Evolutionary conservation across 2,113 vertebrate genomes (phyloP).

Genomic region (Oostethus manadensis): DNA sequence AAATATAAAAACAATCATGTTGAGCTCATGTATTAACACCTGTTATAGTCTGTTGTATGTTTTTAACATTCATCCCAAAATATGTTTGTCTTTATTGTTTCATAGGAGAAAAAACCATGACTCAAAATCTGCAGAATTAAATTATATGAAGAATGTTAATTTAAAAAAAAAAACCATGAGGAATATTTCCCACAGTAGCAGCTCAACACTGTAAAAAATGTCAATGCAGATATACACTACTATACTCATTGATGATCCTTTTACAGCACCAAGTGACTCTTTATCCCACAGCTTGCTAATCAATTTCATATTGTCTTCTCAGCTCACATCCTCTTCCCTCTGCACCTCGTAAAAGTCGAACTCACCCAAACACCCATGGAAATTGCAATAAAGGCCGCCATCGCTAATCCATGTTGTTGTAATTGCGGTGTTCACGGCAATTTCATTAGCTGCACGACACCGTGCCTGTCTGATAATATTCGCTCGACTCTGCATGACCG

Average conservation of each 20-base stretch:
- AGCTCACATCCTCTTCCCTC: slow-evolving; percentile 11
- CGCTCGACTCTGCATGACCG: slow-evolving; percentile 29
- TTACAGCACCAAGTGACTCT: slow-evolving; percentile 59
- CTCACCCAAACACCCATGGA: slow-evolving; percentile 61
- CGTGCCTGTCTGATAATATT: slow-evolving; percentile 33
- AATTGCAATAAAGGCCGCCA: slow-evolving; percentile 57
- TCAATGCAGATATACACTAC: slow-evolving; percentile 35
- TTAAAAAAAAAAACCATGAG: too few relatives aligned
- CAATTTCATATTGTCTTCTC: slow-evolving; percentile 63
- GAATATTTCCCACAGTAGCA: slow-evolving; percentile 9
- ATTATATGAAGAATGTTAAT: too few relatives aligned
- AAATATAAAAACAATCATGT: too few relatives aligned
- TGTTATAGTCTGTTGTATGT: too few relatives aligned
- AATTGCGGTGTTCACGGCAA: slow-evolving; percentile 48
- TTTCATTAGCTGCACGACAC: slow-evolving; percentile 56
- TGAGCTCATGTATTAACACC: too few relatives aligned
- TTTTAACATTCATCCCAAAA: too few relatives aligned
- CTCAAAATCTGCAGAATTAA: too few relatives aligned
- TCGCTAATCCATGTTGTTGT: slow-evolving; percentile 45
- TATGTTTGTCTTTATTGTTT: too few relatives aligned
- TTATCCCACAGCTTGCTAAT: slow-evolving; percentile 65
- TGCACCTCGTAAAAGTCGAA: slow-evolving; percentile 48
- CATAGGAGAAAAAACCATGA: too few relatives aligned
- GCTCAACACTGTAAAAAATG: slow-evolving; percentile 21
- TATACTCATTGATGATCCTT: slow-evolving; percentile 58